phyloP scores from a whole-genome alignment of 2,113 vertebrate species.

The Alligator mississippiensis region DNA sequence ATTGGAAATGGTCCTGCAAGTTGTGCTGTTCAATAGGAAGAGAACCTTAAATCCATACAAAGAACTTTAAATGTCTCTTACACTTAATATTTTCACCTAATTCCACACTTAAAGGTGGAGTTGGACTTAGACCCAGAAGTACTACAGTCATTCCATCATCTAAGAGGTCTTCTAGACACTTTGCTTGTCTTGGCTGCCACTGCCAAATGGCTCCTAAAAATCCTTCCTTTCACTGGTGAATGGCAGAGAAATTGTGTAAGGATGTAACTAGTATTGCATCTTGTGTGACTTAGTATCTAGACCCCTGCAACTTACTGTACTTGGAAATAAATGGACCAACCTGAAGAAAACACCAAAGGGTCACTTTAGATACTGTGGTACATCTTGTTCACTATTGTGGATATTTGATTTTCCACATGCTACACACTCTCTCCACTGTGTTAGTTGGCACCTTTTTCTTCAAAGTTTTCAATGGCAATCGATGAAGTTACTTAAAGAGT shows the following conservation, averaged over 20 bases:
- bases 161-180: not conserved
- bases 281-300: not conserved
- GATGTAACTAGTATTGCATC: not conserved
- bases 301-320: not conserved
- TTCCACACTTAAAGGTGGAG: no score
- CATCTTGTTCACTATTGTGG: not conserved
- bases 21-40: no score
- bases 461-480: not conserved
- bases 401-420: not conserved
- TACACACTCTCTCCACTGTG: not conserved
- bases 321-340: not conserved
- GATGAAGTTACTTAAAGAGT: not conserved
- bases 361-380: not conserved
- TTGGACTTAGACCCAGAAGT: not conserved
- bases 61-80: no score
- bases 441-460: not conserved
- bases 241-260: not conserved
- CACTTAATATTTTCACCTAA: no score
- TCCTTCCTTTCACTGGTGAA: not conserved
- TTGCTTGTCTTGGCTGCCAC: not conserved
- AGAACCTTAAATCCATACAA: no score
- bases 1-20: no score
- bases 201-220: not conserved
- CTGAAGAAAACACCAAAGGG: not conserved
- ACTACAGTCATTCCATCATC: not conserved